Evolutionary conservation across 2,888 invertebrate species (phyloP), one percentile per base, ranked within the genome.

Genomic region (Ormia ochracea): DNA sequence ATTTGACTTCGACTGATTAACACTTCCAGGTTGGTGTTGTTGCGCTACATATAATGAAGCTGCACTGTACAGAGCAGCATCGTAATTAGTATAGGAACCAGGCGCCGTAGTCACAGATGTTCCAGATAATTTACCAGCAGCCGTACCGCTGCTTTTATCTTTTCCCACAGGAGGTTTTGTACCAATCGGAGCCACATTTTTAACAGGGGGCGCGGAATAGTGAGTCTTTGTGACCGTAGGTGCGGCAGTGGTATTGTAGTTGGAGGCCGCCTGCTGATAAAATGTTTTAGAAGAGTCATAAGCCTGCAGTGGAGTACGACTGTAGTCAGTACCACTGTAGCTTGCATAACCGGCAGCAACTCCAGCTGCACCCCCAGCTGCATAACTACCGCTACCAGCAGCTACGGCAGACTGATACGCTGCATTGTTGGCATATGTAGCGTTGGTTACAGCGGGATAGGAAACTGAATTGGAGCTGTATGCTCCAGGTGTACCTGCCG

Each of bases 41-140:
- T 96, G 96, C 85, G 96, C 96, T 86, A 97, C 96, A 91, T 96
- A 98, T 94, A 96, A 95, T 81, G 96, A 96, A 83, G 97, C 97
- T 83, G 97, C 98, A 90, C 96, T 97, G 91, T 98, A 98, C 84
- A 98, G 93, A 85, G 98, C 98, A 84, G 97, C 95, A 92, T 98
- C 97, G 91, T 97, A 98, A 88, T 96, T 96, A 87, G 95, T 94
- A 91, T 94, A 95, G 83, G 92, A 92, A 85, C 93, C 93, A 85
- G 94, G 90, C 85, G 92, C 91, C 90, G 91, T 90, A 86, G 93
- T 91, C 87, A 92, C 91, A 88, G 91, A 90, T 82, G 88, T 89
- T 33, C 82, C 88, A 2, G 85, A 82, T 66, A 83, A 83, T 23
- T 66, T 68, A 14, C 58, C 73, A 38, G 80, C 61, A 59, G 82